Base-by-base conservation (phyloP, 2,113 vertebrate species). In the Dipodomys ordii region DNA sequence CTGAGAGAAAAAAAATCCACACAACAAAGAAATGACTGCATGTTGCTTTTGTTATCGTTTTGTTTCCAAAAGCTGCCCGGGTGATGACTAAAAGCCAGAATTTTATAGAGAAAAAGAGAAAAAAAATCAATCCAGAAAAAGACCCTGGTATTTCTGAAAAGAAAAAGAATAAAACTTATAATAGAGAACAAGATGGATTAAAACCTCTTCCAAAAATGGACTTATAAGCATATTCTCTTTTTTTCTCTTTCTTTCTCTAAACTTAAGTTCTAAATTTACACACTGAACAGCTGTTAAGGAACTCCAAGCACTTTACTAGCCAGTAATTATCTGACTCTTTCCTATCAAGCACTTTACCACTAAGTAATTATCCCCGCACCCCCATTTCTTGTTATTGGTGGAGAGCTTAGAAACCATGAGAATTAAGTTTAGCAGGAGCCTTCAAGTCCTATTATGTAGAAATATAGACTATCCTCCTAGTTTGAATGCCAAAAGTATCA, bases 41-140 rank as follows among this genome's bases (percentile, higher is more conserved):
- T 35, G 30, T 49, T 92, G 28, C 84, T 97, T 97, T 96, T 94
- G 81, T 90, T 93, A 94, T 22, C 82, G 1, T 87, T 79, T 88
- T 87, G 65, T 95, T 97, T 96, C 81, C 57, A 93, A 93, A 88
- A 96, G 53, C 60, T 92, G 79, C 28, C 71, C 69, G 67, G 87
- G 35, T 64, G 67, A 74, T 87, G 95, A 65, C 78, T 93, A 93
- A 95, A 95, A 96, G 77, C 88, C 46, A 96, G 93, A 79, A 90
- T 82, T 95, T 27, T 49, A 91, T 28, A 95, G 92, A 96, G 85
- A 93, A 22, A 57, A 57, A 57, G 15, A 18, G 53, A 57, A 57
- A 16, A 16, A 73, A 35, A 85, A 76, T n/a, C 18, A 88, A 60
- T 81, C 46, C 46, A 94, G 65, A 94, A 95, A 97, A 84, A 25